A percentile compares a stretch with the other conserved stretches of the same genome.
phyloP scores from a whole-genome alignment of 2,113 vertebrate genomes.

The Phocoena phocoena region DNA sequence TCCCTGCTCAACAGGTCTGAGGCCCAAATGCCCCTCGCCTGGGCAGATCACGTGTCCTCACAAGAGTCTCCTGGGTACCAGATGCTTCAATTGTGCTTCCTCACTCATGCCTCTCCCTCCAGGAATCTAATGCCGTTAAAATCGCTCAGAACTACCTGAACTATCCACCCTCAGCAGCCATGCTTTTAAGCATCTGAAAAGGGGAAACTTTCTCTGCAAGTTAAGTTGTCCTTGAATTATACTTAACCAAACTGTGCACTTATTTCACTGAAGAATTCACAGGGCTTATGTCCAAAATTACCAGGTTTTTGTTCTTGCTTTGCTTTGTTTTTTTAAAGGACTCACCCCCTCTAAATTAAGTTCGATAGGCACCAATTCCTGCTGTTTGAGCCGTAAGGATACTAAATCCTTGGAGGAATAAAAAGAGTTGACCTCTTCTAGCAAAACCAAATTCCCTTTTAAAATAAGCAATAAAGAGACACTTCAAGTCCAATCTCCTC shows the following conservation, averaged over 20 bases:
- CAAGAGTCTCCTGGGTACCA: not conserved
- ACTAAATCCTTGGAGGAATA: conserved; percentile 36
- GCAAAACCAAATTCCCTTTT: conserved; percentile 3
- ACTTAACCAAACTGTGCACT: not conserved
- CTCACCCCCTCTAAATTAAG: not conserved
- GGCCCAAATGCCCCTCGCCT: not conserved
- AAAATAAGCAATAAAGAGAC: conserved; percentile 52
- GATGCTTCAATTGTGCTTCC: fast-evolving
- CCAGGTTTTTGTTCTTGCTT: not conserved
- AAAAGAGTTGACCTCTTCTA: not conserved
- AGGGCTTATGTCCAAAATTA: not conserved
- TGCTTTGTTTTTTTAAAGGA: conserved; percentile 4
- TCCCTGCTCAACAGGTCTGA: not conserved
- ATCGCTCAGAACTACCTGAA: not conserved
- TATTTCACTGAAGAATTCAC: not conserved
- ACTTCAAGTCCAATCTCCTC: conserved; percentile 3
- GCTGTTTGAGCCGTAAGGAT: not conserved
- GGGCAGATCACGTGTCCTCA: not conserved
- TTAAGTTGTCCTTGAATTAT: not conserved
- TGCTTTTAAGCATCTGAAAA: not conserved
- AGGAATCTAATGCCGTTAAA: not conserved
- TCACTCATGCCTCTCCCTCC: not conserved
- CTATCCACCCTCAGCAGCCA: not conserved
- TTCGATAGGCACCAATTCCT: not conserved
- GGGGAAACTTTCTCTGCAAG: conserved; percentile 3